phyloP scores from a whole-genome alignment of 2,888 invertebrate species.

The Yponomeuta sedellus region DNA sequence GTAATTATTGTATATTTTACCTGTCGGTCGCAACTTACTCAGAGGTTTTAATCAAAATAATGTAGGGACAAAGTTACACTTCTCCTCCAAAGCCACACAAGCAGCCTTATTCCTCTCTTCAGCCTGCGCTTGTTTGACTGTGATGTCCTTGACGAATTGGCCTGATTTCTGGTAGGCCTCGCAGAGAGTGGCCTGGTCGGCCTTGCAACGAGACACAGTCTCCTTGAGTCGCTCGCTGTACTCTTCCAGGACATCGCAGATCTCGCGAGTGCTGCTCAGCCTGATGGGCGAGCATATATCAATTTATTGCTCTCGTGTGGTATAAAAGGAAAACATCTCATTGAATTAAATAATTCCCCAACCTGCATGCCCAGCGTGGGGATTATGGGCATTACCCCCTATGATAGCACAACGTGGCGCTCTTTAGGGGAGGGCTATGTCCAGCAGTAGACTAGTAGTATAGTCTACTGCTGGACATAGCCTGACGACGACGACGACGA shows the following conservation, averaged over 20 bases:
- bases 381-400: no score
- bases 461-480: no score
- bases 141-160: constrained; percentile 29
- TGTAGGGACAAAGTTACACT: constrained; percentile 25
- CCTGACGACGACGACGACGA: no score
- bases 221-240: constrained; percentile 43
- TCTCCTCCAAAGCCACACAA: constrained; percentile 31
- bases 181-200: constrained; percentile 42
- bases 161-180: constrained; percentile 42
- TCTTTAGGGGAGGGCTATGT: no score
- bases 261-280: constrained; percentile 41
- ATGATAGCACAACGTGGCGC: no score
- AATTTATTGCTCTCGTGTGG: not conserved
- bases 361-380: no score
- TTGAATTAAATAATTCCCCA: no score
- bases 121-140: constrained; percentile 25
- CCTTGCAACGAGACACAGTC: constrained; percentile 40
- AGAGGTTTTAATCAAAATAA: not conserved
- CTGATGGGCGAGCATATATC: constrained; percentile 22
- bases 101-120: constrained; percentile 26
- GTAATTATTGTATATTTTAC: no score
- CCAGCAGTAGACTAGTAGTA: no score
- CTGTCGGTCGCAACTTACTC: not conserved
- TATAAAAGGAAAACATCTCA: no score
- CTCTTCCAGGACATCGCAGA: constrained; percentile 50